Conservation (phyloP, 2,113 vertebrate genomes). For the Propithecus coquereli region DNA sequence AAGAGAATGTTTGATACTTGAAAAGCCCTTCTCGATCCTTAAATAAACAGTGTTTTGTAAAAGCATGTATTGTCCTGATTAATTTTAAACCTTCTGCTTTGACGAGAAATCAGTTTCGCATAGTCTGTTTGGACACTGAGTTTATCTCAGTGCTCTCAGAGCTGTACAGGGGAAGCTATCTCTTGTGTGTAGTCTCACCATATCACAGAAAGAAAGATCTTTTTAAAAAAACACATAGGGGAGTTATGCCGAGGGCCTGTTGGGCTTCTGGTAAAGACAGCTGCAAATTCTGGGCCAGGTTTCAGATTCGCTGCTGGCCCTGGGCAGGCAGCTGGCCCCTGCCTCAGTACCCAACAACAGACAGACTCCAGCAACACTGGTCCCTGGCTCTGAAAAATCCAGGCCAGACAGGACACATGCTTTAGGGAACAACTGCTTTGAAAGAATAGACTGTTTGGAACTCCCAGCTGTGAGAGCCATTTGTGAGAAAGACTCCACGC, state of each 20-base stretch:
- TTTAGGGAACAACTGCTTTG: constrained; percentile 48
- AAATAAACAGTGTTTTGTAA: not conserved
- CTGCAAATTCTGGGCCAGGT: not conserved
- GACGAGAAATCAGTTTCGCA: not conserved
- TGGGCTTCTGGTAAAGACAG: constrained; percentile 24
- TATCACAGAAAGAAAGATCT: not conserved
- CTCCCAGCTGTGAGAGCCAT: constrained; percentile 38
- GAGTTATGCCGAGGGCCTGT: not conserved
- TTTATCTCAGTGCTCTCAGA: not conserved
- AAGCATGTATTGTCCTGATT: not conserved
- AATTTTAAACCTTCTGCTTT: not conserved
- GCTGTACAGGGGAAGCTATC: too few relatives aligned
- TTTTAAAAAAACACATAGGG: not conserved
- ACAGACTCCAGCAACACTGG: not conserved
- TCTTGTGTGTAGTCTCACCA: not conserved
- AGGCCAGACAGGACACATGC: not conserved
- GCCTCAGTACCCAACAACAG: not conserved
- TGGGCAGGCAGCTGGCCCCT: not conserved
- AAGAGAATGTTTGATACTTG: not conserved
- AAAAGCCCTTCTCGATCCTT: not conserved
- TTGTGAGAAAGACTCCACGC: not conserved
- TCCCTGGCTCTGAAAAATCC: not conserved
- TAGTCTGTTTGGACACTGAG: not conserved
- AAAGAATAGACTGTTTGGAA: constrained; percentile 34
- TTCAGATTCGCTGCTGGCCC: not conserved